A percentile compares a stretch with the other conserved stretches of the same genome.
Evolutionary conservation across 1,140 invertebrate species (phyloP).

Genomic region (Hydropsyche tenuis): DNA sequence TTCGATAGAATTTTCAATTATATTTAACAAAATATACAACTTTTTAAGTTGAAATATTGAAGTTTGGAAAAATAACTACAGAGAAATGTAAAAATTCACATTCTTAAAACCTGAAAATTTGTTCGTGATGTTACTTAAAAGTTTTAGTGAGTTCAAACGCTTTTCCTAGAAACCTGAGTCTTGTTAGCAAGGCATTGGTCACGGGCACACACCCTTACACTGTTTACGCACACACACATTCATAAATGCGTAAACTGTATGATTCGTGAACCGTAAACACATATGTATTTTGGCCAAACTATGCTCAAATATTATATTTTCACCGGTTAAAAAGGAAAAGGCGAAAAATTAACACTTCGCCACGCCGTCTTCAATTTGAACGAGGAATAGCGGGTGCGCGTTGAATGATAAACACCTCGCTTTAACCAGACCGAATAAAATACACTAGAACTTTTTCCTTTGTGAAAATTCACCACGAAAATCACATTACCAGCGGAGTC

Average conservation of each 20-base stretch:
- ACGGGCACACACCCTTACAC: slow-evolving; percentile 25
- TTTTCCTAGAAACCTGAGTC: background rate
- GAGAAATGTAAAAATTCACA: too few relatives aligned
- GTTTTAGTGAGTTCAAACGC: background rate
- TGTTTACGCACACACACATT: slow-evolving; percentile 12
- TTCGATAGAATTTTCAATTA: too few relatives aligned
- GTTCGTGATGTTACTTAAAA: background rate
- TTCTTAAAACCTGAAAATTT: too few relatives aligned
- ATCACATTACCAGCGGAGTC: too few relatives aligned
- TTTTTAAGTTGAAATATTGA: too few relatives aligned
- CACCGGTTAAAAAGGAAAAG: background rate
- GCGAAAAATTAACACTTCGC: slow-evolving; percentile 6
- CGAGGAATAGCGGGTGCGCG: background rate
- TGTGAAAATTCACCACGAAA: too few relatives aligned
- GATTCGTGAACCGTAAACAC: slow-evolving; percentile 12
- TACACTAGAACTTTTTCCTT: too few relatives aligned
- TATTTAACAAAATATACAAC: too few relatives aligned
- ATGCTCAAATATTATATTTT: too few relatives aligned
- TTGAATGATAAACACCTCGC: too few relatives aligned
- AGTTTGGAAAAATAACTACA: too few relatives aligned
- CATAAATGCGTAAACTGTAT: background rate
- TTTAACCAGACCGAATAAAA: too few relatives aligned
- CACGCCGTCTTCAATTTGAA: background rate
- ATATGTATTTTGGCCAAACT: background rate
- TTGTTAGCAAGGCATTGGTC: slow-evolving; percentile 36